Base-by-base conservation (phyloP, 2,113 vertebrate species). In the Tupaia tana region DNA sequence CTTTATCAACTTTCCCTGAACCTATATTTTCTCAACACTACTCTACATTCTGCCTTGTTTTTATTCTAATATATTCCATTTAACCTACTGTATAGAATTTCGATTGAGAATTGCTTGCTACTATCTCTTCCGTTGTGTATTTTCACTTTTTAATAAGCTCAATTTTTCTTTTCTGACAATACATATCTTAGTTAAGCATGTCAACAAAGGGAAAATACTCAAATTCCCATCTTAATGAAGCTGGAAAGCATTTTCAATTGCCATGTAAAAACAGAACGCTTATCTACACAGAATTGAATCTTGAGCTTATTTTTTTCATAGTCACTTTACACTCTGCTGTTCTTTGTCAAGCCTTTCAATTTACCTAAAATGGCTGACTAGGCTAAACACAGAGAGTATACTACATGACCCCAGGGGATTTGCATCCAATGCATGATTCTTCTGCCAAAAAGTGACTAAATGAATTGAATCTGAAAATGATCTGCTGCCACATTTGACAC, bases 381-480 rank as follows among this genome's bases (percentile, higher is more conserved):
- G 61, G 73, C 52, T 77, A 93, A 90, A 81, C 58, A 81, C 7
- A 74, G 52, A 25, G 15, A 75, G 43, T 75, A 34, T 31, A 16
- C 19, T 66, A 31, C 7, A 8, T 63, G 9, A 20, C 2, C 9
- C 43, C 52, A 34, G 27, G 64, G 80, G 14, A 80, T 71, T 82
- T 90, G 2, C 27, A 4, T 34, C 18, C 18, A 71, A 25, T 27
- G 43, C 9, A 67, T 54, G 58, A 43, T 43, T 63, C 54, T 63
- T 89, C 75, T 74, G 52, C 58, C 66, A 58, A 92, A 86, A 88
- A 43, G 43, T 61, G 52, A 18, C 22, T 90, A 56, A 95, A 66
- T 70, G 19, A 92, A 88, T 59, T 93, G 66, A 85, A 64, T 91
- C 24, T 70, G 27, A 31, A 85, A 92, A 93, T 86, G 69, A 90